These are phyloP conservation scores for Perdita meconis DNA, from an alignment of 2,888 invertebrate genomes.

Conservation along the genomic window DNA sequence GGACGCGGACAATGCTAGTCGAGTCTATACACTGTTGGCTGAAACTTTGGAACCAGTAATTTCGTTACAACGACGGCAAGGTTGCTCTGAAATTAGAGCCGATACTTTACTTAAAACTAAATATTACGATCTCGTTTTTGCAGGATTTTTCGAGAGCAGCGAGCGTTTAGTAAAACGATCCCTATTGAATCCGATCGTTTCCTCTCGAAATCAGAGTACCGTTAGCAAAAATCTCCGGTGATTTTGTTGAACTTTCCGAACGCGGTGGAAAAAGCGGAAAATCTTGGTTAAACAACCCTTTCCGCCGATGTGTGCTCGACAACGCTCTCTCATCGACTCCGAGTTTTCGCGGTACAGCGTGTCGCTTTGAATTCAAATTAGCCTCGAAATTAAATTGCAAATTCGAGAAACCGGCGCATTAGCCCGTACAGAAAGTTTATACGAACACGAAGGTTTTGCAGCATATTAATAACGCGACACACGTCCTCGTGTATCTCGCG, in stretches of 20 bases:
- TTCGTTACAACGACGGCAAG: too few species aligned
- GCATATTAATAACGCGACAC: constrained; percentile 12
- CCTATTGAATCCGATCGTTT: too few species aligned
- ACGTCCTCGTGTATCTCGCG: neutral
- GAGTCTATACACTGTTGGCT: constrained; percentile 5
- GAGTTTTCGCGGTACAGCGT: neutral
- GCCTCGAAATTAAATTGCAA: constrained; percentile 48
- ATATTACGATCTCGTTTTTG: too few species aligned
- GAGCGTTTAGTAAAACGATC: too few species aligned
- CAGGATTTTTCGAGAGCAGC: too few species aligned
- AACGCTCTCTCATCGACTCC: neutral
- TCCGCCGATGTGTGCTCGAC: neutral
- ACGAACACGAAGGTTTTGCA: neutral
- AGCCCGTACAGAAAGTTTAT: constrained; percentile 12
- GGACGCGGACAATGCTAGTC: neutral
- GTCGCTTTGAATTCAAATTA: constrained; percentile 36
- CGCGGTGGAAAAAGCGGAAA: neutral
- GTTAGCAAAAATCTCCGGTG: neutral
- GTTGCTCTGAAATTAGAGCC: too few species aligned
- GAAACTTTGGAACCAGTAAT: too few species aligned
- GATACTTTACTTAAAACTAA: too few species aligned
- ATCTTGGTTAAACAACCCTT: neutral
- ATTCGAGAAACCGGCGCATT: constrained; percentile 16
- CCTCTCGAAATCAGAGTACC: constrained; percentile 20
- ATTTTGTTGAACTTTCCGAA: neutral